These are phyloP conservation scores for Oncorhynchus nerka DNA, from an alignment of 2,113 vertebrate genomes.

Conservation along the genomic window DNA sequence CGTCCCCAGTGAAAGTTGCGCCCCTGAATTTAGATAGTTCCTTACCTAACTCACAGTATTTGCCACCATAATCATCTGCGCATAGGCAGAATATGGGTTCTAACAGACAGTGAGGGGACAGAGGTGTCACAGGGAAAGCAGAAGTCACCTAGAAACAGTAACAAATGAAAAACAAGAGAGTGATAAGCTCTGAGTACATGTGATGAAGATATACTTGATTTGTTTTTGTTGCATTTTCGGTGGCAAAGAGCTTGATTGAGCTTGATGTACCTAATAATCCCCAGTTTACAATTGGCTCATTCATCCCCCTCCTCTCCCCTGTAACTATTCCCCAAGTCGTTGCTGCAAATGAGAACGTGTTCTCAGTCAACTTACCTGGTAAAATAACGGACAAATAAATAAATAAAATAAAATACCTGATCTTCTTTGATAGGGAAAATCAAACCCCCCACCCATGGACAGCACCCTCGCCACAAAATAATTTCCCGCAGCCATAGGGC, in stretches of 20 bases:
- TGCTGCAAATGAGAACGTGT: too few relatives aligned
- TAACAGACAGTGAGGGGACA: neutral
- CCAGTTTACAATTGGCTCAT: too few relatives aligned
- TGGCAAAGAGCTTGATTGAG: neutral
- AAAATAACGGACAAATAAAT: too few relatives aligned
- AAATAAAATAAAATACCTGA: too few relatives aligned
- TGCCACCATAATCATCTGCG: slow-evolving; percentile 48
- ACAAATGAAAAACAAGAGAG: neutral
- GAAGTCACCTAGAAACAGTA: slow-evolving; percentile 15
- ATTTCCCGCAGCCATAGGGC: neutral
- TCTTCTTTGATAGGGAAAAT: neutral
- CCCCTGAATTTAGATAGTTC: neutral
- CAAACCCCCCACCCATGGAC: neutral
- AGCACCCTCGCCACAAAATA: neutral
- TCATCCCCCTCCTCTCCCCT: too few relatives aligned
- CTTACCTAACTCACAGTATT: slow-evolving; percentile 60
- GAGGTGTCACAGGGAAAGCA: slow-evolving; percentile 62
- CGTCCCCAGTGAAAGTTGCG: too few relatives aligned
- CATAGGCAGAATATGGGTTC: slow-evolving; percentile 61
- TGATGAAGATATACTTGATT: neutral
- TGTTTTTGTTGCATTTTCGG: neutral
- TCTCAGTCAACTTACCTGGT: too few relatives aligned
- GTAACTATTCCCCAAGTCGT: too few relatives aligned
- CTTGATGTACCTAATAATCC: neutral
- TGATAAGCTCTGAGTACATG: neutral